A percentile compares a stretch with the other conserved stretches of the same genome.
phyloP scores from a whole-genome alignment of 2,888 invertebrate genomes.

The Stegana nigrithorax region DNA sequence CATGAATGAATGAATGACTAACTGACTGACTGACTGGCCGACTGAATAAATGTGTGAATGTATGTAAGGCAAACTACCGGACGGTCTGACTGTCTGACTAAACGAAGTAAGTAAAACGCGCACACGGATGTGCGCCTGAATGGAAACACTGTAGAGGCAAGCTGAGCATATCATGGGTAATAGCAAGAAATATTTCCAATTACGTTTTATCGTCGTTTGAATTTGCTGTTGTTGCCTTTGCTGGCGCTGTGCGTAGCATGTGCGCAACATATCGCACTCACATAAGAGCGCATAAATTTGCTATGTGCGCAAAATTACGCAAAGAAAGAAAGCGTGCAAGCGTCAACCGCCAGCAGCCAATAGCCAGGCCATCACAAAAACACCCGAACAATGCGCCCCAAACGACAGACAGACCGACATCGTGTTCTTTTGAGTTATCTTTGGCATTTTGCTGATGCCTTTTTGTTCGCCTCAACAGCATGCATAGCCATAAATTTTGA shows the following conservation, averaged over 20 bases:
- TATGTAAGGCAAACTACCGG: neutral
- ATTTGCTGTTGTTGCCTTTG: neutral
- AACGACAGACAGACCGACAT: neutral
- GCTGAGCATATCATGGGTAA: neutral
- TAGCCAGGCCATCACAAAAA: neutral
- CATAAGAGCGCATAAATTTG: conserved; percentile 13
- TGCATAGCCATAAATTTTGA: conserved; percentile 3
- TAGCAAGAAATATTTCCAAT: conserved; percentile 20
- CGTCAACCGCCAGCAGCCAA: neutral
- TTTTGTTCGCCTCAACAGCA: neutral
- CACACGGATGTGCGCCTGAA: neutral
- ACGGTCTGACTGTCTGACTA: too few relatives aligned
- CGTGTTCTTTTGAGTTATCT: conserved; percentile 6
- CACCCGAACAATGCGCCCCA: neutral
- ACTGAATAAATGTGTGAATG: neutral
- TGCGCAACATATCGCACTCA: neutral
- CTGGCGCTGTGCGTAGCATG: neutral
- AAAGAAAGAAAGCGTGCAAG: neutral
- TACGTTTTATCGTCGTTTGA: conserved; percentile 7
- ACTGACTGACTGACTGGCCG: conserved; percentile 1
- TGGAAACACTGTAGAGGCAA: neutral
- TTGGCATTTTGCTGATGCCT: conserved; percentile 8
- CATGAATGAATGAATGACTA: neutral
- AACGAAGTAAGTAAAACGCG: neutral
- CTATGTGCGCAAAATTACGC: conserved; percentile 11